phyloP scores from a whole-genome alignment of 2,113 vertebrate species.

The Chionodraco myersi region DNA sequence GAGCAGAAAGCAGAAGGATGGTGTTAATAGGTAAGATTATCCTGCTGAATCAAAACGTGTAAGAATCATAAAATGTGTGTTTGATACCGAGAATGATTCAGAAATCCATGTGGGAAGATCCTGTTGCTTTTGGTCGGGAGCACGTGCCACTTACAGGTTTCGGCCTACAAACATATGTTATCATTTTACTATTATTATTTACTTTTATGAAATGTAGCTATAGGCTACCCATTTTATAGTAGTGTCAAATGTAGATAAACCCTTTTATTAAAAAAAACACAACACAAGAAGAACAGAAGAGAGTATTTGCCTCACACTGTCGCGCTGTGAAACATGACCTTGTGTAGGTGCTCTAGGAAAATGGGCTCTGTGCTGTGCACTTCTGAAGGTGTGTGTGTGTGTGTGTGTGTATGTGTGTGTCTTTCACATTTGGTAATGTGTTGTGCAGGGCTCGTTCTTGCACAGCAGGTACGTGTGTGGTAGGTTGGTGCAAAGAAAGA shows the following conservation, averaged over 20 bases:
- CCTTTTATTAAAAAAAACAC: background rate
- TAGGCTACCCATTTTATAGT: background rate
- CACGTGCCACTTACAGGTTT: too few species aligned
- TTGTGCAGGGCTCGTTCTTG: background rate
- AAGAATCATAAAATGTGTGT: too few species aligned
- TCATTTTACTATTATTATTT: background rate
- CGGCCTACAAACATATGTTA: too few species aligned
- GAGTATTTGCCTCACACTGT: slow-evolving; percentile 38
- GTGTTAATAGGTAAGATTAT: too few species aligned
- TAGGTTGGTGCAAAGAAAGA: slow-evolving; percentile 19
- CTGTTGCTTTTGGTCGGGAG: too few species aligned
- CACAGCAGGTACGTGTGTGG: slow-evolving; percentile 17
- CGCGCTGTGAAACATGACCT: slow-evolving; percentile 37
- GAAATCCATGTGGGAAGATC: too few species aligned
- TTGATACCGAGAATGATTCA: too few species aligned
- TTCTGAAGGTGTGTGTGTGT: slow-evolving; percentile 2
- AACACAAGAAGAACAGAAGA: background rate
- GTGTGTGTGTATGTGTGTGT: background rate
- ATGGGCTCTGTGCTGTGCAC: slow-evolving; percentile 2
- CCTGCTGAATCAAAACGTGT: too few species aligned
- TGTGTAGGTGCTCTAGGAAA: slow-evolving; percentile 34
- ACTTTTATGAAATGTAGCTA: background rate
- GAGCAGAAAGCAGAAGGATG: too few species aligned
- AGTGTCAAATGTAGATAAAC: background rate
- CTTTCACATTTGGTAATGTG: background rate